Conservation (phyloP, 2,888 invertebrate species). For the Gibbula magus region DNA sequence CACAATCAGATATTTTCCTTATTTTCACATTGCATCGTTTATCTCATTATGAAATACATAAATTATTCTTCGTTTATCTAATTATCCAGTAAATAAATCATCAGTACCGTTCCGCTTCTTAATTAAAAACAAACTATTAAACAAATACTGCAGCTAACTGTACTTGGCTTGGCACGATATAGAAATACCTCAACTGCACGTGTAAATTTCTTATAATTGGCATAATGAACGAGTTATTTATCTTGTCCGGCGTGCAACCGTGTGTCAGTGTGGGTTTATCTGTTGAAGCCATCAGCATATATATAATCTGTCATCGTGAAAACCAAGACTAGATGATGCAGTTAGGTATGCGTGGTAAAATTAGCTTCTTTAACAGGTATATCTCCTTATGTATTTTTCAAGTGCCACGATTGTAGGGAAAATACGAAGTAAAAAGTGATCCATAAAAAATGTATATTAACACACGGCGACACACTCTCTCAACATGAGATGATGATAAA, state of each 20-base stretch:
- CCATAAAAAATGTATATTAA: no score
- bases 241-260: neutral
- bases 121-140: neutral
- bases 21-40: neutral
- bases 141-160: neutral
- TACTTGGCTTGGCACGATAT: neutral
- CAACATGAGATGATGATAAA: no score
- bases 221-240: slow-evolving; percentile 1
- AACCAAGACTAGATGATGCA: no score
- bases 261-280: neutral
- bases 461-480: no score
- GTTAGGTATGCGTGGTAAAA: no score
- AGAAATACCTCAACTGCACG: neutral
- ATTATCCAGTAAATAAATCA: neutral
- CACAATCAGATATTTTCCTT: no score
- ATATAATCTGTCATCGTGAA: no score
- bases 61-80: neutral
- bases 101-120: neutral
- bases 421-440: no score
- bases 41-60: neutral
- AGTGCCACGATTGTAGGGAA: no score
- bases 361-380: no score
- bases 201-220: neutral
- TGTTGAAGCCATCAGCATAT: neutral
- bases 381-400: no score